phyloP scores from a whole-genome alignment of 2,113 vertebrate genomes.

The Dissostichus mawsoni region DNA sequence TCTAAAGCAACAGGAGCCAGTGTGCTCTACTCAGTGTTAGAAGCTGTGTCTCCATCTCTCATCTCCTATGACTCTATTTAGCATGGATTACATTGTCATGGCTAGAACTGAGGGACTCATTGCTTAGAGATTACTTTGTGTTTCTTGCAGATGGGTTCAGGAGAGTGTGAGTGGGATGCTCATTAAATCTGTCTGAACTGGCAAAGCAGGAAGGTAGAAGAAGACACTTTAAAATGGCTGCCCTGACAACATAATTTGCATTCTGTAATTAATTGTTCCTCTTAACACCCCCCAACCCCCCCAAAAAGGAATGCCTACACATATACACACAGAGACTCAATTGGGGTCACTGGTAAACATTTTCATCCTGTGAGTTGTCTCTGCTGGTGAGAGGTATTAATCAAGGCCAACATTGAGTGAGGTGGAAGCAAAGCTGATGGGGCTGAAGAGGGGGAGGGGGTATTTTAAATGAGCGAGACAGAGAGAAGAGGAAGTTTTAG shows the following conservation, averaged over 20 bases:
- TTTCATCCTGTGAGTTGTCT: slow-evolving; percentile 57
- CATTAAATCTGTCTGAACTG: slow-evolving; percentile 73
- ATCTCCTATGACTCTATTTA: slow-evolving; percentile 60
- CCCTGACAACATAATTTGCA: slow-evolving; percentile 84
- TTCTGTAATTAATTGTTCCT: slow-evolving; percentile 85
- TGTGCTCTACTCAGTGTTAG: slow-evolving; percentile 8
- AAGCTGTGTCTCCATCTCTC: slow-evolving; percentile 32
- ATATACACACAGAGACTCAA: too few species aligned
- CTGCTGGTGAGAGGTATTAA: slow-evolving; percentile 60
- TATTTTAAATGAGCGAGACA: not conserved
- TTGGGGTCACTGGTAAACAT: slow-evolving; percentile 55
- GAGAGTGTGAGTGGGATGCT: slow-evolving; percentile 56
- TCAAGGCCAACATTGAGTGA: slow-evolving; percentile 61
- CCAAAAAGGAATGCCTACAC: not conserved
- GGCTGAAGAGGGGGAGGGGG: slow-evolving; percentile 29
- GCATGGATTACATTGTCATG: slow-evolving; percentile 74
- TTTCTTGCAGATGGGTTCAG: slow-evolving; percentile 67
- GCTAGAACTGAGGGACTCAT: slow-evolving; percentile 54
- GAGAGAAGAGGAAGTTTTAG: not conserved
- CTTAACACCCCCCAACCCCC: slow-evolving; percentile 5
- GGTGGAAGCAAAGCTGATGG: slow-evolving; percentile 49
- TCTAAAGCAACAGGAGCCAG: not conserved
- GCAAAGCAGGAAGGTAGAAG: slow-evolving; percentile 57
- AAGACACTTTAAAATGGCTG: slow-evolving; percentile 70
- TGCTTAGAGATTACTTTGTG: slow-evolving; percentile 68